These are phyloP conservation scores for Sipha flava DNA, from an alignment of 1,140 invertebrate species.

Conservation along the genomic window DNA sequence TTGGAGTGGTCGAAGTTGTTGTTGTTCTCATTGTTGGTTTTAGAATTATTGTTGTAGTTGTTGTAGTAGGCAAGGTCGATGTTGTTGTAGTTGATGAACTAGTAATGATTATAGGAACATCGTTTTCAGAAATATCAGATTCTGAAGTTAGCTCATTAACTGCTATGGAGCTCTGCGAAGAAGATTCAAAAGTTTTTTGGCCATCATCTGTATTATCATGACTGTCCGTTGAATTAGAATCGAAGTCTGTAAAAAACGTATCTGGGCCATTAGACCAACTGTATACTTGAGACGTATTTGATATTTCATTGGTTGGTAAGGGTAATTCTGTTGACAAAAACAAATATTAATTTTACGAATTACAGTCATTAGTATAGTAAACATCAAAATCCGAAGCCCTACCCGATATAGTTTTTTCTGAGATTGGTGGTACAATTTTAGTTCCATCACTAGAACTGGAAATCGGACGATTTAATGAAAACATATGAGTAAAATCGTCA, in stretches of 20 bases:
- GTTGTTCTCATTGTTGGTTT: not conserved
- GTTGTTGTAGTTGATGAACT: not conserved
- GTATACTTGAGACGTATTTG: not conserved
- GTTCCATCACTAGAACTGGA: not conserved
- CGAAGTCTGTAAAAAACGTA: not conserved
- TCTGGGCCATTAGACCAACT: not conserved
- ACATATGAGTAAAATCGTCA: not conserved
- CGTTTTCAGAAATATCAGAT: not conserved
- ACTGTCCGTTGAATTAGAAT: not conserved
- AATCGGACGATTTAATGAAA: not conserved
- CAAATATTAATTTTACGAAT: not conserved
- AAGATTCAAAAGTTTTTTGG: not conserved
- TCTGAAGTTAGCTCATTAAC: not conserved
- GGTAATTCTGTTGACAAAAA: not conserved
- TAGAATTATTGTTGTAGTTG: too few species aligned
- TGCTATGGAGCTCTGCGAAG: not conserved
- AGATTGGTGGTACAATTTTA: not conserved
- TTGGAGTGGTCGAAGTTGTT: not conserved
- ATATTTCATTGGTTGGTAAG: not conserved
- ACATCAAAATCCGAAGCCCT: not conserved
- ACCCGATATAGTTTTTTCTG: conserved; percentile 13
- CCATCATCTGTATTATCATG: conserved; percentile 1
- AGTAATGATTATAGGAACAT: not conserved
- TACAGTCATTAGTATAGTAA: not conserved
- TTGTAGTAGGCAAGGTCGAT: too few species aligned